Base-by-base conservation (phyloP, 2,797 vertebrate genomes). In the Trachops cirrhosus region DNA sequence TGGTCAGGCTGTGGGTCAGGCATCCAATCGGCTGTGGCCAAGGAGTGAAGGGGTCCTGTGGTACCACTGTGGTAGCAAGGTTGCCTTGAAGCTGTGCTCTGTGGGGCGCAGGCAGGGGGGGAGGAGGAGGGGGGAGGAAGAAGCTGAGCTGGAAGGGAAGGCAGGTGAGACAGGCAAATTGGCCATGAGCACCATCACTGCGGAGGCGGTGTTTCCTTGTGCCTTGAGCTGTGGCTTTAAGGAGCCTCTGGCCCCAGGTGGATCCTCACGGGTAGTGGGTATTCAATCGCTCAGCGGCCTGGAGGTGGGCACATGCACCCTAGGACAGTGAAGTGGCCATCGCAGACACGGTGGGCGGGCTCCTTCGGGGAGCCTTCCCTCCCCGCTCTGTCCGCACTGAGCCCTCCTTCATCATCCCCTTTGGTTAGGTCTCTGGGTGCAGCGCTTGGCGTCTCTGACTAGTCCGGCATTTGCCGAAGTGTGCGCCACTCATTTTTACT, bases 301-400 rank as follows among this genome's bases (percentile, higher is more conserved):
- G 19, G 21, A n/a, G 22, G 9, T 9, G 29, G 29, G 39, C 24
- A 5, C 5, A 19, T 2, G 29, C 15, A 0, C 44, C 46, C 70
- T 44, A 26, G 83, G 39, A 24, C 21, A 9, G 12, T 14, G 34
- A 19, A 48, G 37, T 11, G 44, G 18, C 9, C 68, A 5, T 21
- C 7, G 5, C 26, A 21, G 6, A 54, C 18, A 14, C 24, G 0
- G 6, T 5, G 57, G 44, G 11, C 32, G 1, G 5, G 19, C 5
- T 5, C 37, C 32, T 80, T 32, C 14, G 24, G 26, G 59, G 24
- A 50, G 32, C 2, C n/a, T 29, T 16, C 57, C 48, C 18, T 2
- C 1, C 1, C 11, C 1, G 3, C 26, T 59, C 67, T 59, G 48
- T n/a, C 79, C 39, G 46, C 50, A 14, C 14, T n/a, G 24, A n/a